phyloP scores from a whole-genome alignment of 1,140 invertebrate genomes.

The Drosophila rhopaloa region DNA sequence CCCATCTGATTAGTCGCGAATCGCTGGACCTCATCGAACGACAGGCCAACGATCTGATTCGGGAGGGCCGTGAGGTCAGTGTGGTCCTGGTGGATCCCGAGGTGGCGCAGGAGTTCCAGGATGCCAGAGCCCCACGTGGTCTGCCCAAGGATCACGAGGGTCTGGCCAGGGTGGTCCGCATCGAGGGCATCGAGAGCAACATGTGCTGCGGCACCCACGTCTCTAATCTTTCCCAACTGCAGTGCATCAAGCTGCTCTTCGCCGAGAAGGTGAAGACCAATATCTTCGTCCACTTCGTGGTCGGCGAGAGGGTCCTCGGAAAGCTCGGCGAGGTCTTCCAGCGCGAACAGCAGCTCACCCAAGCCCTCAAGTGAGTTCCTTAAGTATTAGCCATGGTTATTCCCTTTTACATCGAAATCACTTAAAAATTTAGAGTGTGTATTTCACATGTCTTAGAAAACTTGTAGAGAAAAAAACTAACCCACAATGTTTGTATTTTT shows the following conservation, averaged over 20 bases:
- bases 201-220: slow-evolving; percentile 96
- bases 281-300: slow-evolving; percentile 88
- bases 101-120: slow-evolving; percentile 84
- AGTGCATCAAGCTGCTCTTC: slow-evolving; percentile 90
- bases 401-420: too few species aligned
- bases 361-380: slow-evolving; percentile 85
- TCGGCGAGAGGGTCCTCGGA: slow-evolving; percentile 88
- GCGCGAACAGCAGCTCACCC: slow-evolving; percentile 89
- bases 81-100: slow-evolving; percentile 88
- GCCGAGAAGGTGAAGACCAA: slow-evolving; percentile 90
- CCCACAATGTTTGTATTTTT: slow-evolving; percentile 7
- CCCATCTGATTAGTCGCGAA: slow-evolving; percentile 85
- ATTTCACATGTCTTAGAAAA: too few species aligned
- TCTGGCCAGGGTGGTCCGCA: slow-evolving; percentile 90
- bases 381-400: too few species aligned
- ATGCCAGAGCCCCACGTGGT: slow-evolving; percentile 85
- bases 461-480: too few species aligned
- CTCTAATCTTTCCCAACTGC: slow-evolving; percentile 90
- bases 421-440: too few species aligned
- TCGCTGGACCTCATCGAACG: slow-evolving; percentile 86
- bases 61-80: slow-evolving; percentile 86
- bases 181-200: slow-evolving; percentile 90
- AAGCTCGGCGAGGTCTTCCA: slow-evolving; percentile 87
- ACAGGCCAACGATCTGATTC: slow-evolving; percentile 89
- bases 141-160: slow-evolving; percentile 91